Base-by-base conservation (phyloP, 2,888 invertebrate genomes). In the Drosophila falleni region DNA sequence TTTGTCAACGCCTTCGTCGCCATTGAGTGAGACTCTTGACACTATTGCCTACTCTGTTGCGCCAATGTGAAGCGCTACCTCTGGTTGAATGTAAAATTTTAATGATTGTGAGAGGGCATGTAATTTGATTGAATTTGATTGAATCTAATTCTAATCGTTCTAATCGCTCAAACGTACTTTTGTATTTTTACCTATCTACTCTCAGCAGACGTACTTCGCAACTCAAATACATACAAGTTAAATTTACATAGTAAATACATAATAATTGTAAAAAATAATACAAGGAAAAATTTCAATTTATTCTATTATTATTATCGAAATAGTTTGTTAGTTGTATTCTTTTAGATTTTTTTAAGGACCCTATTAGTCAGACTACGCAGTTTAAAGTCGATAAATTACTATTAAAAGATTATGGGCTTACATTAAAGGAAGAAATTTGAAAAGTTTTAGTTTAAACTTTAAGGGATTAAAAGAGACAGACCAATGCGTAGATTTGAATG, bases 1-100 rank as follows among this genome's bases (percentile, higher is more conserved):
- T 69, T 76, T 71, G 80, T 60, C 56, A 62, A 76, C 77, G 77
- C 80, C 80, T 75, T 71, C 55, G 51, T 33, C 71, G 80, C 80
- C 76, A 78, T 81, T 78, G 81, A 77, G 54, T 78, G 81, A 77
- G 54, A 41, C 37, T 42, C 39, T 19, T 50, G 29, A 33, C 50
- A 73, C 59, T 87, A 83, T 62, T 47, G 84, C 64, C 50, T 29
- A 80, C 81, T 81, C 85, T 65, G 67, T 81, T 78, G 44, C 85
- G 74, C 87, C 61, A 37, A 69, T 15, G 58, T 63, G 46, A 41
- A 46, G 46, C 23, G 54, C 26, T 26, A 33, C 13, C 47, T 41
- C 29, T 13, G 35, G 19, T 53, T 31, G 59, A 39, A 62, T 66
- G 62, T 49, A 71, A 37, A 61, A 9, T 31, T 10, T 29, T 6